Percentiles rank a stretch among this genome's conserved stretches.
These are phyloP conservation scores for Mesorhabditis belari DNA, from an alignment of 2,888 invertebrate genomes.

Conservation along the genomic window DNA sequence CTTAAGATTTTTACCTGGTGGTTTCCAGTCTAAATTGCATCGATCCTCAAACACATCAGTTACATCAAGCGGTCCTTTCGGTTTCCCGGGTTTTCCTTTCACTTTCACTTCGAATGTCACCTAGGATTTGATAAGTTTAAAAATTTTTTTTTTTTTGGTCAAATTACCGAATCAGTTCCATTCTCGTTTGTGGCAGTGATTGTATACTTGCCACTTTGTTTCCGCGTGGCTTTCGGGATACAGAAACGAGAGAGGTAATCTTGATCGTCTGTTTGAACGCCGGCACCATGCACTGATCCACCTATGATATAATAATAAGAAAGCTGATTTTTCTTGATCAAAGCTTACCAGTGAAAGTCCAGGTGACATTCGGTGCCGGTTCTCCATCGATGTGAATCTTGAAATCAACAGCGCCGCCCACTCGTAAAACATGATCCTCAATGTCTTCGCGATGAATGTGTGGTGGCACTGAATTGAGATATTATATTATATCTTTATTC, in stretches of 20 bases:
- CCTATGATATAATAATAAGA: too few relatives aligned
- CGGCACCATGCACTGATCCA: conserved; percentile 30
- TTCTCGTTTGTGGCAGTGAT: conserved; percentile 57
- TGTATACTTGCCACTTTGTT: conserved; percentile 57
- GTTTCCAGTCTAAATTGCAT: conserved; percentile 89
- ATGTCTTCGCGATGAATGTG: conserved; percentile 68
- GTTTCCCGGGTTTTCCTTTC: conserved; percentile 67
- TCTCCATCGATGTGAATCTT: conserved; percentile 90
- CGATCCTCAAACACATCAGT: conserved; percentile 92
- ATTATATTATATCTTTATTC: too few relatives aligned
- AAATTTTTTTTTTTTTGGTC: too few relatives aligned
- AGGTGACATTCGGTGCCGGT: conserved; percentile 85
- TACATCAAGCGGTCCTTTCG: conserved; percentile 83
- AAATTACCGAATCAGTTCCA: conserved; percentile 57
- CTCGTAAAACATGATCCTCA: conserved; percentile 81
- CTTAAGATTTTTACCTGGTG: conserved; percentile 61
- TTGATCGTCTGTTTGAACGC: conserved; percentile 40
- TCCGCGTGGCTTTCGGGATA: conserved; percentile 54
- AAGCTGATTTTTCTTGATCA: conserved; percentile 58
- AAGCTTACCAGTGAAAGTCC: conserved; percentile 81
- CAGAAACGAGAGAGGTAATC: conserved; percentile 52
- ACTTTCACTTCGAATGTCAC: conserved; percentile 59
- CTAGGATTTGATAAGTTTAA: too few relatives aligned
- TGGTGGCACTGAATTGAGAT: conserved; percentile 63
- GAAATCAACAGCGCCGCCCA: conserved; percentile 80